phyloP scores from a whole-genome alignment of 2,888 invertebrate genomes.

The Neria commutata region DNA sequence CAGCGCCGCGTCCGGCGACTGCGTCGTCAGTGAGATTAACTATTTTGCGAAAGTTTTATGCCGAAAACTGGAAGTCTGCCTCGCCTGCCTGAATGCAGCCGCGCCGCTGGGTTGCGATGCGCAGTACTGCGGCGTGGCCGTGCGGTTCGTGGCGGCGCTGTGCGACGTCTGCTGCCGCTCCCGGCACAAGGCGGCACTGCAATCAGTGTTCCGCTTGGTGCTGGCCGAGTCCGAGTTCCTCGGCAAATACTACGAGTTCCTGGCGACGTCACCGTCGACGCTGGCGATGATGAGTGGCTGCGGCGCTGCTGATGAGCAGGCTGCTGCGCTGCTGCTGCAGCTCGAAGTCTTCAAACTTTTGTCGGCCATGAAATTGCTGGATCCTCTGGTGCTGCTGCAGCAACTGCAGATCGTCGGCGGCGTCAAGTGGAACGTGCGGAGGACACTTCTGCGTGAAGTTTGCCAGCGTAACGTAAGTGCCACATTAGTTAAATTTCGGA shows the following conservation, averaged over 20 bases:
- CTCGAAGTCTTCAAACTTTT: constrained; percentile 52
- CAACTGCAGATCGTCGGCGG: constrained; percentile 33
- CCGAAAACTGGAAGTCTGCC: constrained; percentile 55
- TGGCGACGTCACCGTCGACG: too few species aligned
- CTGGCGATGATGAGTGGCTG: constrained; percentile 29
- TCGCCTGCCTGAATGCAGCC: constrained; percentile 53
- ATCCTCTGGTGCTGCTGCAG: constrained; percentile 46
- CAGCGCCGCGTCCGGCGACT: constrained; percentile 26
- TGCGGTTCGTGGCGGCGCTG: constrained; percentile 55
- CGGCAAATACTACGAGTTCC: constrained; percentile 54
- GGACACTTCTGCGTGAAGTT: constrained; percentile 53
- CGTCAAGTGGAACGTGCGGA: constrained; percentile 42
- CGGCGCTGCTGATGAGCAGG: constrained; percentile 17
- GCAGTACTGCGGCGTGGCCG: constrained; percentile 37
- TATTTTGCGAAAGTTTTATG: constrained; percentile 60
- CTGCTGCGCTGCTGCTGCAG: constrained; percentile 40
- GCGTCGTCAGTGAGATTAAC: constrained; percentile 56
- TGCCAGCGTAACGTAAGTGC: constrained; percentile 50
- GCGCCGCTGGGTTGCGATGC: constrained; percentile 34
- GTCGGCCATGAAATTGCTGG: constrained; percentile 53
- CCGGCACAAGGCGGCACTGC: constrained; percentile 53
- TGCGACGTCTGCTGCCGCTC: constrained; percentile 53
- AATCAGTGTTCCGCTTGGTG: constrained; percentile 52
- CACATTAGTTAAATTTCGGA: constrained; percentile 48
- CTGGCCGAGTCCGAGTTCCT: constrained; percentile 56